A percentile compares a stretch with the other conserved stretches of the same genome.
Conservation (phyloP, 2,888 invertebrate species). For the Platycnemis pennipes region DNA sequence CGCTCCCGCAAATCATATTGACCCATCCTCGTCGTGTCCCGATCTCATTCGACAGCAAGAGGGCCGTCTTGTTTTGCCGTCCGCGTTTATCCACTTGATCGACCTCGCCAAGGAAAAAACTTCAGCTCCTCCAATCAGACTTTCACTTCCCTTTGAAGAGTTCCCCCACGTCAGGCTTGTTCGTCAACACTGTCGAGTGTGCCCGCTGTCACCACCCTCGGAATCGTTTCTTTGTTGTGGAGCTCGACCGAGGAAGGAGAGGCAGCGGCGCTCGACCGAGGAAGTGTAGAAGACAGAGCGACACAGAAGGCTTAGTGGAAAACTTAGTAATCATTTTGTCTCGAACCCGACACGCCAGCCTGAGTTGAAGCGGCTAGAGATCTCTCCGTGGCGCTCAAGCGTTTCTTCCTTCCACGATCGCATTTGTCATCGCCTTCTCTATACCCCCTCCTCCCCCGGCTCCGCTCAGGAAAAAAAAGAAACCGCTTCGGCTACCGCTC, state of each 20-base stretch:
- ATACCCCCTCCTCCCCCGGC: background rate
- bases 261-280: background rate
- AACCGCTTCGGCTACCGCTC: slow-evolving; percentile 12
- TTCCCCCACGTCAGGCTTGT: background rate
- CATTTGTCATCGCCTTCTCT: background rate
- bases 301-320: background rate
- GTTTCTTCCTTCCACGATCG: background rate
- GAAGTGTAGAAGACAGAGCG: background rate
- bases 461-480: background rate
- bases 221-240: background rate
- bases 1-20: background rate
- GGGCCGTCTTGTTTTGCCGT: background rate
- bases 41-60: background rate
- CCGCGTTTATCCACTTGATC: background rate
- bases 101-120: background rate
- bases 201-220: background rate
- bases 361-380: slow-evolving; percentile 2
- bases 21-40: background rate
- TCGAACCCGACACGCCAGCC: background rate
- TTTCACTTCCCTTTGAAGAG: background rate
- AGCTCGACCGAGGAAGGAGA: background rate
- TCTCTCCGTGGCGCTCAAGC: background rate
- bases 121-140: background rate
- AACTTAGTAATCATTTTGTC: background rate
- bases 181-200: background rate